Conservation (phyloP, 2,113 vertebrate genomes). For the Nycticryphes semicollaris region DNA sequence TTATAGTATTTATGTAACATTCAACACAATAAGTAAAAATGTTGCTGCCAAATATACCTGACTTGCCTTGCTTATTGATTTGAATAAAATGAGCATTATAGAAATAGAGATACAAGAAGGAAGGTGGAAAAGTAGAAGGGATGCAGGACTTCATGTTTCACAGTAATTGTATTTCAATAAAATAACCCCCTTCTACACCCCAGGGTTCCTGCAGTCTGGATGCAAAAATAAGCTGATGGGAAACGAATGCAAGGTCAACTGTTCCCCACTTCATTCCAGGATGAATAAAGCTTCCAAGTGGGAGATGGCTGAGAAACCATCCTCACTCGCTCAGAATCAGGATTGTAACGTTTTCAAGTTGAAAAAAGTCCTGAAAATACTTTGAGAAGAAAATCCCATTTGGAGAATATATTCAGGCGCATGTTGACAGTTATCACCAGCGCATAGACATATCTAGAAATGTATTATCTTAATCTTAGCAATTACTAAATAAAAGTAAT, state of each 20-base stretch:
- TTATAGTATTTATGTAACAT: slow-evolving; percentile 33
- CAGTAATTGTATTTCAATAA: background rate
- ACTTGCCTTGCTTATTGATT: background rate
- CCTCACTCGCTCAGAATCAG: background rate
- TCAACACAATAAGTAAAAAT: background rate
- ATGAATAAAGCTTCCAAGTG: background rate
- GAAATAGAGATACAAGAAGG: background rate
- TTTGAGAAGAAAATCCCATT: background rate
- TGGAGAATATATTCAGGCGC: background rate
- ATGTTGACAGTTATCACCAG: background rate
- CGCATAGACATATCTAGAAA: background rate
- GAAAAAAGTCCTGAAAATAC: background rate
- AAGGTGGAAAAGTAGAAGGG: background rate
- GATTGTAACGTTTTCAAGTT: background rate
- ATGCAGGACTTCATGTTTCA: background rate
- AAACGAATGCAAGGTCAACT: background rate
- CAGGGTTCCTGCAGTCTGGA: background rate
- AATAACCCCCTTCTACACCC: background rate
- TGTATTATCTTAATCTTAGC: background rate
- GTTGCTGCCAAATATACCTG: background rate
- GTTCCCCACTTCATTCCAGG: background rate
- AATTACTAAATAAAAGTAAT: slow-evolving; percentile 34
- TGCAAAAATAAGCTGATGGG: background rate
- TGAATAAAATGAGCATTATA: background rate
- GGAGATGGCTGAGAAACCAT: background rate